Evolutionary conservation across 1,140 invertebrate genomes (phyloP).

Genomic region (Oncopeltus fasciatus): DNA sequence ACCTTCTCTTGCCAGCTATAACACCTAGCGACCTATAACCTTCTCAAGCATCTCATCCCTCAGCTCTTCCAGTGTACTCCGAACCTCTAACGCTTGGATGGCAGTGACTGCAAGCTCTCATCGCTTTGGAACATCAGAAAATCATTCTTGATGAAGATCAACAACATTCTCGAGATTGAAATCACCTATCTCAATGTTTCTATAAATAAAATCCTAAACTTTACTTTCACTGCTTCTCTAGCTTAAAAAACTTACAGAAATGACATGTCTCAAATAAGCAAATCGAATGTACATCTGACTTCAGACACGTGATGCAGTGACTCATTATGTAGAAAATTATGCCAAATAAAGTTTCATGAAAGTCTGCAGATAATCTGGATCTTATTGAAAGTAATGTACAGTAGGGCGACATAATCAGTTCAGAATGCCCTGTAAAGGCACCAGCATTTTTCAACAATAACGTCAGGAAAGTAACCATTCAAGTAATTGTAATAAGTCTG

Average conservation of each 20-base stretch:
- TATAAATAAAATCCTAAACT: constrained; percentile 24
- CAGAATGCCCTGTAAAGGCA: constrained; percentile 9
- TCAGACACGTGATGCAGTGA: constrained; percentile 32
- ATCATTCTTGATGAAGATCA: constrained; percentile 34
- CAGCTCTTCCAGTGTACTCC: constrained; percentile 44
- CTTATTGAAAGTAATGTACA: constrained; percentile 14
- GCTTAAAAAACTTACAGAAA: constrained; percentile 22
- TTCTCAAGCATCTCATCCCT: constrained; percentile 44
- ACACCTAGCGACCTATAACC: constrained; percentile 50
- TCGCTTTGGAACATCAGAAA: constrained; percentile 43
- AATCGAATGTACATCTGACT: constrained; percentile 31
- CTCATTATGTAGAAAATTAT: constrained; percentile 30
- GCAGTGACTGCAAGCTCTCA: constrained; percentile 45
- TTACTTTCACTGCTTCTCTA: constrained; percentile 18
- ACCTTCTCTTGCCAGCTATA: constrained; percentile 45
- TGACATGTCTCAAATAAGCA: constrained; percentile 33
- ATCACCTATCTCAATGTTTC: constrained; percentile 23
- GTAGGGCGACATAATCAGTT: constrained; percentile 14
- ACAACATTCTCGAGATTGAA: constrained; percentile 28
- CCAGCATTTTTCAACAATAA: not conserved
- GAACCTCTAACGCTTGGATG: constrained; percentile 40
- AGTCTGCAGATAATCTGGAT: constrained; percentile 11
- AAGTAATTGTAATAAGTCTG: too few relatives aligned
- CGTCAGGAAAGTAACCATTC: not conserved
- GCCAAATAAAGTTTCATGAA: constrained; percentile 26